Base-by-base conservation (phyloP, 2,888 invertebrate species). In the Podabrus alpinus region DNA sequence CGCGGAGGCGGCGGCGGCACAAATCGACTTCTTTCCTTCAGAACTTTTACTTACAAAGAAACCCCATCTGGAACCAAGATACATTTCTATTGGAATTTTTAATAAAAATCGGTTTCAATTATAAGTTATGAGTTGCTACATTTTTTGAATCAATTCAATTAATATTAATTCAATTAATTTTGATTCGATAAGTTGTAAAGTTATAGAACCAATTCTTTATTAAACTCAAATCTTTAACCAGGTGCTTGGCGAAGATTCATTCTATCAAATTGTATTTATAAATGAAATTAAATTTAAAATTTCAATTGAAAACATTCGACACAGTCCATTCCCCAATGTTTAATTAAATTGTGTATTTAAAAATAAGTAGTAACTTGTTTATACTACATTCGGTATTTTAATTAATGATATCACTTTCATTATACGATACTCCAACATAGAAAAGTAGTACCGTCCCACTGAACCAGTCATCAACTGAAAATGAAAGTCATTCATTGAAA, bases 391-490 rank as follows among this genome's bases (percentile, higher is more conserved):
- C 9, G 19, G 60, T 61, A 70, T 73, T 59, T 45, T 72, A 61
- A 67, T 67, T 60, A 15, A 67, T 69, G 68, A 16, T 76, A 62
- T 77, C 68, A 77, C 74, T 77, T 77, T 77, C 76, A 74, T 77
- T 77, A 68, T 72, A n/a, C n/a, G n/a, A n/a, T n/a, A 74, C 73
- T 69, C 45, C 75, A 75, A 75, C 76, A 76, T 73, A 80, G 77
- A 80, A 79, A 80, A 75, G 71, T 70, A 76, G 72, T 78, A 69
- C 61, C 71, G 81, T 80, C 79, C 81, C 77, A 80, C 78, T 81
- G 80, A 80, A 80, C 81, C 81, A 81, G 80, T 80, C 81, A 70
- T 74, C 76, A 72, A 79, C 79, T 79, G 78, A 80, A 81, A 81
- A 80, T 72, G 81, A 81, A 81, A 81, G 81, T 81, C 71, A 76